A percentile compares a stretch with the other conserved stretches of the same genome.
Evolutionary conservation across 2,113 vertebrate species (phyloP).

Genomic region (Murina feae): DNA sequence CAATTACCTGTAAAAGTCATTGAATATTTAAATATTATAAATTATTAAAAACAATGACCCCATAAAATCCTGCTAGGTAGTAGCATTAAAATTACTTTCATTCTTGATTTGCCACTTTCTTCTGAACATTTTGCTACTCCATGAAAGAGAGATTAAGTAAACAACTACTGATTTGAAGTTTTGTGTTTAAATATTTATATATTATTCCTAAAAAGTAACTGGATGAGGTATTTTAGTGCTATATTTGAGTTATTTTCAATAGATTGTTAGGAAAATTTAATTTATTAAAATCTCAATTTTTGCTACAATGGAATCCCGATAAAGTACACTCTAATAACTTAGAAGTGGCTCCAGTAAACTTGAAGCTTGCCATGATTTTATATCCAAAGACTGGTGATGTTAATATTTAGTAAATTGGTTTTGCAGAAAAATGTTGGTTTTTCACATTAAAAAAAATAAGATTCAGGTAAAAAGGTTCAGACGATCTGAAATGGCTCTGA

Average conservation of each 20-base stretch:
- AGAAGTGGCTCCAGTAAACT: not conserved
- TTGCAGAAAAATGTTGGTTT: constrained; percentile 13
- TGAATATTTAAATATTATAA: not conserved
- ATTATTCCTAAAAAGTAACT: not conserved
- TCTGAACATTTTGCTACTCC: not conserved
- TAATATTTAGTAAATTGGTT: constrained; percentile 19
- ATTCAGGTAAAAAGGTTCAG: not conserved
- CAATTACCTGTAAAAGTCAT: not conserved
- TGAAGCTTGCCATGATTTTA: not conserved
- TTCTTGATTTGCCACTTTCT: not conserved
- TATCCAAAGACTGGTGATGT: not conserved
- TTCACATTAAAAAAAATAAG: constrained; percentile 24
- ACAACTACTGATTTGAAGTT: not conserved
- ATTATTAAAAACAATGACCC: not conserved
- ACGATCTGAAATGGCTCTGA: not conserved
- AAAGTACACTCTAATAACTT: not conserved
- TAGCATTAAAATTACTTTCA: not conserved
- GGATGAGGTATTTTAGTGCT: not conserved
- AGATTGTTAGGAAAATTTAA: not conserved
- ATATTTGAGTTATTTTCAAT: not conserved
- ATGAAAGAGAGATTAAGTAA: not conserved
- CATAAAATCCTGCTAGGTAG: not conserved
- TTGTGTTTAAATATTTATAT: not conserved
- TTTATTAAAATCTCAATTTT: not conserved
- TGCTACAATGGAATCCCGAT: not conserved